Base-by-base conservation (phyloP, 2,113 vertebrate genomes). In the Strix aluco region DNA sequence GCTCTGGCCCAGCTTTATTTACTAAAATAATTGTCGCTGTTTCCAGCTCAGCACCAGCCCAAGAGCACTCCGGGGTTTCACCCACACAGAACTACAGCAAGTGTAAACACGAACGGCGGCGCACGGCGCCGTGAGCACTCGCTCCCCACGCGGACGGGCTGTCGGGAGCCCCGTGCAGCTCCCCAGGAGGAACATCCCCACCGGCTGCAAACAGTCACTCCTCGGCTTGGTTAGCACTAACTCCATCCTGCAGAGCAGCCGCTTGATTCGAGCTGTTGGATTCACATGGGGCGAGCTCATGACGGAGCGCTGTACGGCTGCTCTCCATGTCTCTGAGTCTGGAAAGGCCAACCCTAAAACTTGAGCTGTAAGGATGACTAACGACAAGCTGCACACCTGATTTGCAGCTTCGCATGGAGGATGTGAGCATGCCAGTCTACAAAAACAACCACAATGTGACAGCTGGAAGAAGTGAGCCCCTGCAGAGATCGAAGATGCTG, bases 91-190 rank as follows among this genome's bases (percentile, higher is more conserved):
- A 9, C 8, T 32, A 18, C 49, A 25, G 23, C 4, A 8, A n/a
- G 49, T 1, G 17, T 15, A 26, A 62, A 30, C 3, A 42, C 0
- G 20, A 70, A 14, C 4, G 4, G 70, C 0, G 3, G 34, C 5
- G 49, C 47, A 5, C 15, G 0, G 2, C 21, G 73, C 46, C 3
- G 1, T 2, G 15, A 54, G 65, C 36, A 2, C 70, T 11, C 3
- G 3, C 70, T 67, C 62, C 54, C 54, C 15, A 16, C 3, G 3
- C 51, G 63, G 67, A 14, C 3, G 0, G 18, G 21, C 21, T 20
- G 46, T 9, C 22, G 0, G 61, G 18, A 52, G 38, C 70, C 78
- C 44, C 5, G 0, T 3, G 4, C 47, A 4, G 25, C 63, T 58
- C 52, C 34, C 2, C 4, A 15, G n/a, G 55, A 55, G 34, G 7